Conservation (phyloP, 2,888 invertebrate species). For the Cerastis leucographa region DNA sequence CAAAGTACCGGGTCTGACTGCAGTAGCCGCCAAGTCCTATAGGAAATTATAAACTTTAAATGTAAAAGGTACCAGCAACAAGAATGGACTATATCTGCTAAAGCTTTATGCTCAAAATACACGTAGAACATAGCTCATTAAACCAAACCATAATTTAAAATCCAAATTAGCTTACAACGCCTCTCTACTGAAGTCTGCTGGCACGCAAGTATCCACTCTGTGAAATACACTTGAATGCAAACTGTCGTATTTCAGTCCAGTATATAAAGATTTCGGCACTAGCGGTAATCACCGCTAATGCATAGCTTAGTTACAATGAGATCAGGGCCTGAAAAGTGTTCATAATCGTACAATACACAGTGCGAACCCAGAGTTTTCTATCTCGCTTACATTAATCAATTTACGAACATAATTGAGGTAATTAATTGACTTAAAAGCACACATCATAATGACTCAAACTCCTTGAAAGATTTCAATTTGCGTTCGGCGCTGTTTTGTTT, state of each 20-base stretch:
- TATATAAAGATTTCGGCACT: background rate
- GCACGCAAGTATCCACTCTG: background rate
- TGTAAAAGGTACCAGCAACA: background rate
- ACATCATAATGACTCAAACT: constrained; percentile 56
- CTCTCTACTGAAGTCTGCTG: background rate
- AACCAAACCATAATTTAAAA: background rate
- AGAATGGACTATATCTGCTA: background rate
- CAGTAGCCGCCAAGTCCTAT: background rate
- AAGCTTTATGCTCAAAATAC: background rate
- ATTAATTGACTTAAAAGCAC: constrained; percentile 56
- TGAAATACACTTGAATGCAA: background rate
- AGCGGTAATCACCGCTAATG: background rate
- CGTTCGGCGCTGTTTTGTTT: constrained; percentile 57
- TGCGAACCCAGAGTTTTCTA: background rate
- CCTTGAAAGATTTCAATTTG: constrained; percentile 65
- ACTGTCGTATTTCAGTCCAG: background rate
- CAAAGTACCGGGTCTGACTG: background rate
- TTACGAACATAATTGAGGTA: constrained; percentile 44
- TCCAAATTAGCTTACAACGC: background rate
- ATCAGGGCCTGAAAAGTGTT: constrained; percentile 4
- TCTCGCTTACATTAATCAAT: background rate
- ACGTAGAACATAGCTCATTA: background rate
- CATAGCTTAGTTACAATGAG: background rate
- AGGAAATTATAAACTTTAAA: background rate
- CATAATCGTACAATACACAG: background rate